A percentile compares a stretch with the other conserved stretches of the same genome.
Conservation (phyloP, 1,140 invertebrate genomes). For the Phocides pigmalion region DNA sequence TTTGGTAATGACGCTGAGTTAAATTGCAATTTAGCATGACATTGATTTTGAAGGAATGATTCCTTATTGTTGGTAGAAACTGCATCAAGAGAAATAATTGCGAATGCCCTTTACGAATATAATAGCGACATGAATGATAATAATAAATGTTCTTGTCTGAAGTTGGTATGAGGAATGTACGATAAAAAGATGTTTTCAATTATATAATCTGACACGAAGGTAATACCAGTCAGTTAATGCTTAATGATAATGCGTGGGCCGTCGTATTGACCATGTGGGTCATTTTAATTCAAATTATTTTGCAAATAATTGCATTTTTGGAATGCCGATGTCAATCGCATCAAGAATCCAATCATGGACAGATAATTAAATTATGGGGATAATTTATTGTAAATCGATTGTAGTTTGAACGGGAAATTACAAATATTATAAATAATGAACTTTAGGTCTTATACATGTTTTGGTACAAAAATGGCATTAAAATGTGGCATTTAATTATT, state of each 20-base stretch:
- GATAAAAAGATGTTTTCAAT: conserved; percentile 11
- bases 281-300: conserved; percentile 28
- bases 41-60: conserved; percentile 6
- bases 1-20: background rate
- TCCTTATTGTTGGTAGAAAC: conserved; percentile 1
- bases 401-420: background rate
- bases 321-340: conserved; percentile 39
- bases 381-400: background rate
- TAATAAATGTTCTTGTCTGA: conserved; percentile 7
- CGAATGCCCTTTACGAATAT: conserved; percentile 3
- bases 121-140: conserved; percentile 12
- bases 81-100: conserved; percentile 7
- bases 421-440: too few species aligned
- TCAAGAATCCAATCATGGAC: conserved; percentile 31
- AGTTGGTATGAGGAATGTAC: background rate
- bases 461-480: too few species aligned
- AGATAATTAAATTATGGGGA: conserved; percentile 24
- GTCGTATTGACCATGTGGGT: conserved; percentile 13
- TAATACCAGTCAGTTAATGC: background rate
- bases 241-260: conserved; percentile 6
- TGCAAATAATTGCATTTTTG: conserved; percentile 34
- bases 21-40: conserved; percentile 1
- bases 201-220: conserved; percentile 12
- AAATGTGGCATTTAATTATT: too few species aligned
- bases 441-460: too few species aligned